A percentile compares a stretch with the other conserved stretches of the same genome.
Conservation (phyloP, 2,797 vertebrate species). For the Cyclura pinguis region DNA sequence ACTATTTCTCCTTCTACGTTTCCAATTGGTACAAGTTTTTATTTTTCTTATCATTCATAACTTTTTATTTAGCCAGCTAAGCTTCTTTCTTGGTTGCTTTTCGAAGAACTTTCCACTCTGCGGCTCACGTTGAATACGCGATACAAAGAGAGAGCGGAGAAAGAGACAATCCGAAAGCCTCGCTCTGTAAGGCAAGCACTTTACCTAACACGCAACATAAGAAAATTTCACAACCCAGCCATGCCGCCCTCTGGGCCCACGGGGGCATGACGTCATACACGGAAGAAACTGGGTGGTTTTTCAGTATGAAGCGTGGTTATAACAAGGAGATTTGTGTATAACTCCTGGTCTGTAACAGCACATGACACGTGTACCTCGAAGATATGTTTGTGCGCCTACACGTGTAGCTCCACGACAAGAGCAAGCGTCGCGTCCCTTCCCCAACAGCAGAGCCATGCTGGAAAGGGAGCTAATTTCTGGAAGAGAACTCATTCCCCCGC, state of each 20-base stretch:
- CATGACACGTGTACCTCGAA: neutral
- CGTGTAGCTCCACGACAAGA: neutral
- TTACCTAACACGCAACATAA: neutral
- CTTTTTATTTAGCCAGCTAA: neutral
- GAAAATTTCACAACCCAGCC: neutral
- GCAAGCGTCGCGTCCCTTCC: neutral
- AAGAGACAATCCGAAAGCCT: neutral
- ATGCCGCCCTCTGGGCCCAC: neutral
- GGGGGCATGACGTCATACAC: slow-evolving; percentile 5
- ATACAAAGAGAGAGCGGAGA: neutral
- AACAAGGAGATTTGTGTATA: neutral
- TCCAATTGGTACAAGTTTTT: neutral
- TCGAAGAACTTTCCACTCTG: neutral
- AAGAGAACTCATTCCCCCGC: no score
- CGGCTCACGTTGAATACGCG: neutral
- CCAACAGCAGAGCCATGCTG: neutral
- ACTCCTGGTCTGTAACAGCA: no score
- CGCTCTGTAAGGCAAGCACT: neutral
- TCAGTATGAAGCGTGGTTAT: neutral
- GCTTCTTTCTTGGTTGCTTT: no score
- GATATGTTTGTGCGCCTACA: neutral
- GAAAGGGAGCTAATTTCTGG: neutral
- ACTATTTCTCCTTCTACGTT: neutral
- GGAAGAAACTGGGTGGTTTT: neutral
- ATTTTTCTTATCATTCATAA: no score